Percentiles rank a stretch among this genome's conserved stretches.
Evolutionary conservation across 2,113 vertebrate species (phyloP).

Genomic region (Leptobrachium leishanense): DNA sequence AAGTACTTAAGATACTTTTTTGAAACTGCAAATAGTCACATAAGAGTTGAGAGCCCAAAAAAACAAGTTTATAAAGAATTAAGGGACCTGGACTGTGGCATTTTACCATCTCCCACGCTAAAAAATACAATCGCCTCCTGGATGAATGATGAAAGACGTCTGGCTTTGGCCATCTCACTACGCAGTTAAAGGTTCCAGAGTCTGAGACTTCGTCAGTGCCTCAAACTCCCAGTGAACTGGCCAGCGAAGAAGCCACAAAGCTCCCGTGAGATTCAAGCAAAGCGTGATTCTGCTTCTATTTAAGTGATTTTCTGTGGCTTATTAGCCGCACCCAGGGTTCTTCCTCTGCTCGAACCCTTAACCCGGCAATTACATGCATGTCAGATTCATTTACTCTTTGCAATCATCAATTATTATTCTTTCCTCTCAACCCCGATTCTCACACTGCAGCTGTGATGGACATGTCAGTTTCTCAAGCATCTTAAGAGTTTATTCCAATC

Average conservation of each 20-base stretch:
- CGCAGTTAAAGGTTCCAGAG: no score
- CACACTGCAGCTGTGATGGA: conserved; percentile 38
- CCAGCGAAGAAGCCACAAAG: conserved; percentile 17
- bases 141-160: no score
- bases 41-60: no score
- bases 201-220: conserved; percentile 1
- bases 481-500: conserved; percentile 30
- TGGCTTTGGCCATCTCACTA: no score
- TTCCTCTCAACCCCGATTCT: conserved; percentile 33
- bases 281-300: conserved; percentile 38
- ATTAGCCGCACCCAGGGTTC: conserved; percentile 41
- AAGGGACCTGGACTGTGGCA: no score
- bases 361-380: conserved; percentile 44
- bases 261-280: conserved; percentile 33
- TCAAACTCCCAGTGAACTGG: conserved; percentile 42
- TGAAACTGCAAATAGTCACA: no score
- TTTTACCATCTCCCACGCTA: no score
- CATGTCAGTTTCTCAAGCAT: conserved; percentile 35
- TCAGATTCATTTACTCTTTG: conserved; percentile 45
- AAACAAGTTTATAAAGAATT: no score
- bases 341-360: conserved; percentile 46
- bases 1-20: no score
- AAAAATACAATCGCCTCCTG: no score
- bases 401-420: conserved; percentile 49
- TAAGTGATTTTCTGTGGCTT: conserved; percentile 28